Conservation (phyloP, 2,113 vertebrate genomes). For the Ochotona curzoniae region DNA sequence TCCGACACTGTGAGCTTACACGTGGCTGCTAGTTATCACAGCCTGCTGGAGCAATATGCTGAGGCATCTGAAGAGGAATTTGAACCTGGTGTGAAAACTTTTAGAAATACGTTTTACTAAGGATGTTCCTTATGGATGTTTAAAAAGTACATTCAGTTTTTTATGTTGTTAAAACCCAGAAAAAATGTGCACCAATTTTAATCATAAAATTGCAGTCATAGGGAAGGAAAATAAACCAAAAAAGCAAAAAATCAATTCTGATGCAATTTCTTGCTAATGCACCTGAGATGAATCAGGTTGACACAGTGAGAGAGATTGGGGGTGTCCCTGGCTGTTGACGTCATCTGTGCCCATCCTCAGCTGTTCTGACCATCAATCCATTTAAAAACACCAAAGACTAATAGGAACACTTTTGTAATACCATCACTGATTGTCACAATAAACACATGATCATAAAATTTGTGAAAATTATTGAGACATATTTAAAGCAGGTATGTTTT, state of each 20-base stretch:
- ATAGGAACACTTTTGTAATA: too few relatives aligned
- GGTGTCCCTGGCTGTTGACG: too few relatives aligned
- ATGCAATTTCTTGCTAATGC: background rate
- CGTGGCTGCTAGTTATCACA: background rate
- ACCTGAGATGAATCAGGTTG: too few relatives aligned
- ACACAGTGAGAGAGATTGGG: background rate
- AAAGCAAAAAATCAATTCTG: background rate
- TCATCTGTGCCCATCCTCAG: too few relatives aligned
- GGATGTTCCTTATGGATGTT: background rate
- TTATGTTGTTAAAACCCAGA: background rate
- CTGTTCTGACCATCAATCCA: too few relatives aligned
- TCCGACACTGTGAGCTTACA: too few relatives aligned
- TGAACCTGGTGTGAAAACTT: background rate
- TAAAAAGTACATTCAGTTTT: background rate
- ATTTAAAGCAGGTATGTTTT: background rate
- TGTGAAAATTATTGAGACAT: background rate
- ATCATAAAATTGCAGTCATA: background rate
- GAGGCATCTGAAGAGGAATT: background rate
- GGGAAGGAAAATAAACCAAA: background rate
- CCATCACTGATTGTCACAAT: background rate
- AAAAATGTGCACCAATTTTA: background rate
- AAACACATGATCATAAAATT: background rate
- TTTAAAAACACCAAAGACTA: too few relatives aligned
- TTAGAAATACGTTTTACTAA: background rate
- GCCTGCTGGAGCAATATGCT: background rate